Evolutionary conservation across 2,888 invertebrate species (phyloP).

Genomic region (Agonopterix alstromeriana): DNA sequence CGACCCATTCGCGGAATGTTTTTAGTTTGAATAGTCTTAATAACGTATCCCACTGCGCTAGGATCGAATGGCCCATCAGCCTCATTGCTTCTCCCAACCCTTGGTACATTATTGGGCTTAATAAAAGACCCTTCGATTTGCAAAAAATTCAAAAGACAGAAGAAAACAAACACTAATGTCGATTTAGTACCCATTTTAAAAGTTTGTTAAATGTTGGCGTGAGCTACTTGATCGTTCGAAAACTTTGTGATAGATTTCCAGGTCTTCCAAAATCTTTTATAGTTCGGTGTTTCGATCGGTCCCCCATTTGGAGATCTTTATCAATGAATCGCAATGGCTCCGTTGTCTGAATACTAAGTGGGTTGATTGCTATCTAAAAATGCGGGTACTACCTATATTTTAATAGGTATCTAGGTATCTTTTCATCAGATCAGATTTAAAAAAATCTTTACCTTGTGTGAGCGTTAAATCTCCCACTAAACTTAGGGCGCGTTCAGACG

Average conservation of each 20-base stretch:
- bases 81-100: constrained; percentile 65
- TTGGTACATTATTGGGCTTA: constrained; percentile 63
- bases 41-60: constrained; percentile 60
- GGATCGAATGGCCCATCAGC: constrained; percentile 50
- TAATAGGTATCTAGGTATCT: too few species aligned
- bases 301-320: constrained; percentile 32
- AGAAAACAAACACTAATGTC: constrained; percentile 31
- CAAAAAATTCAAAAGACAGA: constrained; percentile 44
- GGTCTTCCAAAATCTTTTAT: constrained; percentile 30
- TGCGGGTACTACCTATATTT: too few species aligned
- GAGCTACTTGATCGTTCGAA: constrained; percentile 4
- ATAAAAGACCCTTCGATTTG: constrained; percentile 53
- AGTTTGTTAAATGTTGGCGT: constrained; percentile 3
- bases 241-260: constrained; percentile 21
- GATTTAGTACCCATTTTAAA: constrained; percentile 45
- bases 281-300: constrained; percentile 34
- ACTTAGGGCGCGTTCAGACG: too few species aligned
- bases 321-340: too few species aligned
- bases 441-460: too few species aligned
- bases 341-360: not conserved
- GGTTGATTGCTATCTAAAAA: not conserved
- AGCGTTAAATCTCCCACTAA: too few species aligned
- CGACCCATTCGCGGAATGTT: constrained; percentile 68
- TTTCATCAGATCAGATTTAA: too few species aligned
- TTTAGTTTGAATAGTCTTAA: constrained; percentile 57